These are phyloP conservation scores for Caenorhabditis doughertyi DNA, from an alignment of 2,888 invertebrate species.

Conservation along the genomic window DNA sequence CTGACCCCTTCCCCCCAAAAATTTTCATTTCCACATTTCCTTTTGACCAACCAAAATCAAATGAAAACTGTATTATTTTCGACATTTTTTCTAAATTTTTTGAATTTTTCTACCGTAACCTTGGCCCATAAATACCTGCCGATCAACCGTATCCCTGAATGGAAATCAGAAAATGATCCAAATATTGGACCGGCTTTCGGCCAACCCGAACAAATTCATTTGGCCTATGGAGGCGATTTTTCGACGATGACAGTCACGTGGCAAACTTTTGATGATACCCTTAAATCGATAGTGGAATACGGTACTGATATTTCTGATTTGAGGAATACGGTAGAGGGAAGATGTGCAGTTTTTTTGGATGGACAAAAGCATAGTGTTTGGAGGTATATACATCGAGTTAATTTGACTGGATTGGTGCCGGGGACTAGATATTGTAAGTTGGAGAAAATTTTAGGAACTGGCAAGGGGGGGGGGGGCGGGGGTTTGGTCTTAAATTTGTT, in stretches of 20 bases:
- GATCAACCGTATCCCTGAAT: conserved; percentile 65
- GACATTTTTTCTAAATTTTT: background rate
- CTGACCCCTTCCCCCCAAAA: conserved; percentile 14
- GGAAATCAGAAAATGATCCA: conserved; percentile 65
- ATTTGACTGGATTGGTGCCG: conserved; percentile 69
- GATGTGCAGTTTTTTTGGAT: conserved; percentile 74
- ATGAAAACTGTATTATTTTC: background rate
- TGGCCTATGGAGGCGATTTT: conserved; percentile 78
- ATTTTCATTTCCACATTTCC: background rate
- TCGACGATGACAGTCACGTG: conserved; percentile 76
- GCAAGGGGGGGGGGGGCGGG: too few relatives aligned
- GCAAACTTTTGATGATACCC: conserved; percentile 80
- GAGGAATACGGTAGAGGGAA: conserved; percentile 28
- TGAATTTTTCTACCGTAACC: background rate
- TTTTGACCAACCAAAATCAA: background rate
- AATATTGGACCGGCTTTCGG: conserved; percentile 76
- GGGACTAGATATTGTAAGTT: conserved; percentile 76
- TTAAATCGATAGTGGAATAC: conserved; percentile 76
- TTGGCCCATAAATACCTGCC: conserved; percentile 29
- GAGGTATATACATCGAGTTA: conserved; percentile 78
- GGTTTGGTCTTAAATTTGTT: too few relatives aligned
- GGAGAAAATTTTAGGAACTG: background rate
- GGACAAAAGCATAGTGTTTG: conserved; percentile 65
- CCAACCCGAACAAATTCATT: conserved; percentile 81
- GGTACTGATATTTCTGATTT: conserved; percentile 63